phyloP scores from a whole-genome alignment of 2,888 invertebrate species.

The Myopa tessellatipennis region DNA sequence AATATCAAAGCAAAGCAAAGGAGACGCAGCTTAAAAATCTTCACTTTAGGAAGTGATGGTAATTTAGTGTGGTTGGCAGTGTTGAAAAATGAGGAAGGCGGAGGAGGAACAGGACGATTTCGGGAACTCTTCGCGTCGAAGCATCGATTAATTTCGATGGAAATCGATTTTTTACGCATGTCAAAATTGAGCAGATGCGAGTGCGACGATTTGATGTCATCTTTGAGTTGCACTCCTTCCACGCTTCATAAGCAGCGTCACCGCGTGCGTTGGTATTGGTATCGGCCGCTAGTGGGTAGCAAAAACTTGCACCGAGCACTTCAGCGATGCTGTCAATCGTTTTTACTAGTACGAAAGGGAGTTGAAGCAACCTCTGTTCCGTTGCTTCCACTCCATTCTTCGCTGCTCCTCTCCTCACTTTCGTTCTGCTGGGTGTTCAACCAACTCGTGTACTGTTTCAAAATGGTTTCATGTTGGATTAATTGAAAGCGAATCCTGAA shows the following conservation, averaged over 20 bases:
- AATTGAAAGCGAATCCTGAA: too few relatives aligned
- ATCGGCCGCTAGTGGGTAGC: background rate
- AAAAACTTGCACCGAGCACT: slow-evolving; percentile 21
- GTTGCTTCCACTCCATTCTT: too few relatives aligned
- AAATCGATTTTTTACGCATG: slow-evolving; percentile 55
- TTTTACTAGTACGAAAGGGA: slow-evolving; percentile 13
- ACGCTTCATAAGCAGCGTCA: slow-evolving; percentile 11
- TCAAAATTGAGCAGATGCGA: slow-evolving; percentile 28
- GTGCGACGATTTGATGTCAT: slow-evolving; percentile 2
- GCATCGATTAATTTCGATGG: slow-evolving; percentile 49
- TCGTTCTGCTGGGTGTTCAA: too few relatives aligned
- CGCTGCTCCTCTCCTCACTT: too few relatives aligned
- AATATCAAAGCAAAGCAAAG: too few relatives aligned
- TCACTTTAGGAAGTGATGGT: too few relatives aligned
- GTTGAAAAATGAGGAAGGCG: background rate
- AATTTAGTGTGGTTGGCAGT: background rate
- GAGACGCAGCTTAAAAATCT: too few relatives aligned
- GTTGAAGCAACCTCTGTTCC: too few relatives aligned
- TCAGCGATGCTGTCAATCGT: slow-evolving; percentile 25
- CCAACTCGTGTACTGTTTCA: too few relatives aligned
- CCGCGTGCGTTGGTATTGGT: slow-evolving; percentile 1
- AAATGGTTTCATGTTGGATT: too few relatives aligned
- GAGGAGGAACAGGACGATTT: too few relatives aligned
- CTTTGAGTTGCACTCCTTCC: background rate
- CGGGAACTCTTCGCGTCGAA: background rate